Percentiles rank a stretch among this genome's conserved stretches.
phyloP scores from a whole-genome alignment of 1,140 invertebrate species.

The Holotrichia oblita region DNA sequence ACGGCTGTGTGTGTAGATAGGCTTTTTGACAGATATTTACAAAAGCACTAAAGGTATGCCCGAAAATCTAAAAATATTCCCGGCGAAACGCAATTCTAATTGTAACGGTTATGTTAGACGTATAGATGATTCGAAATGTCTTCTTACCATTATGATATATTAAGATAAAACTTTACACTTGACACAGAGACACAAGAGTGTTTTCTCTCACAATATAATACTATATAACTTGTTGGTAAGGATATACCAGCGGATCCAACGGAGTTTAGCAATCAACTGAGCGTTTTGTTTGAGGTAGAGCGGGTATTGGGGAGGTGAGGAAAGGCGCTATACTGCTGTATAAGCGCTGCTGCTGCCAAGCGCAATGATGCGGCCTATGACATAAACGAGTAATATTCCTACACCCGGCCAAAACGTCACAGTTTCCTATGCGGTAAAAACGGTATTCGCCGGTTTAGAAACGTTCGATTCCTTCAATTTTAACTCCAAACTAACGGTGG shows the following conservation, averaged over 20 bases:
- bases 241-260: conserved; percentile 22
- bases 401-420: conserved; percentile 47
- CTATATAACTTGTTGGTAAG: neutral
- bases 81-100: conserved; percentile 15
- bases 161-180: conserved; percentile 48
- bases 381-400: conserved; percentile 59
- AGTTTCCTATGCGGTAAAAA: conserved; percentile 31
- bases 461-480: neutral
- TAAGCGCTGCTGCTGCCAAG: conserved; percentile 51
- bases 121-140: conserved; percentile 59
- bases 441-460: neutral
- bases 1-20: conserved; percentile 36
- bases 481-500: neutral
- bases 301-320: conserved; percentile 44
- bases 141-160: conserved; percentile 69
- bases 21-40: conserved; percentile 53
- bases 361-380: conserved; percentile 59
- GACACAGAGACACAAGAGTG: conserved; percentile 8
- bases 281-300: conserved; percentile 54
- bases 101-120: neutral
- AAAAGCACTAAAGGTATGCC: conserved; percentile 39
- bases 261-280: conserved; percentile 46
- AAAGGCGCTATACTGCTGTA: conserved; percentile 49
- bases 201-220: conserved; percentile 28
- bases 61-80: conserved; percentile 48